phyloP scores from a whole-genome alignment of 2,797 vertebrate species.

The Lagorchestes hirsutus region DNA sequence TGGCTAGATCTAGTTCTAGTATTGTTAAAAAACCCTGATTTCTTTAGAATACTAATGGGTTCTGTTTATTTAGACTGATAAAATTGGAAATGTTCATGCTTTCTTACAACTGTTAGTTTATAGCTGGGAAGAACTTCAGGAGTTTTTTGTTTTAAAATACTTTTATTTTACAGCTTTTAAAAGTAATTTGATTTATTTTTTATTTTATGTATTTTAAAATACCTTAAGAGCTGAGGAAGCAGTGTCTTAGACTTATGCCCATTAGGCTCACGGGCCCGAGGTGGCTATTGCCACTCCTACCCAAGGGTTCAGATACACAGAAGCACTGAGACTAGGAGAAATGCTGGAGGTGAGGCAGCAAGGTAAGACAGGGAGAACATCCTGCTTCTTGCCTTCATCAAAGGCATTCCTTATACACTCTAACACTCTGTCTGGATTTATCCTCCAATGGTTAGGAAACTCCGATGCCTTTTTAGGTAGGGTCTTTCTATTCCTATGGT shows the following conservation, averaged over 20 bases:
- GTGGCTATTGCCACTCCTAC: background rate
- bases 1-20: background rate
- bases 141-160: background rate
- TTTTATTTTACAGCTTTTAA: background rate
- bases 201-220: background rate
- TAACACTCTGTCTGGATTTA: background rate
- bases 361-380: background rate
- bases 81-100: background rate
- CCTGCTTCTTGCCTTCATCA: background rate
- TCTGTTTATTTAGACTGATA: background rate
- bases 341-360: background rate
- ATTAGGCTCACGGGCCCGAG: background rate
- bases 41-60: background rate
- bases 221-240: background rate
- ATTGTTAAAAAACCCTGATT: background rate
- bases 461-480: background rate
- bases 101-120: background rate
- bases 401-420: background rate
- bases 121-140: background rate
- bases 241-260: background rate
- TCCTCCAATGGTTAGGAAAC: background rate
- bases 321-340: background rate
- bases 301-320: background rate
- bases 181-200: too few relatives aligned
- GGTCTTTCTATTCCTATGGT: background rate